Evolutionary conservation across 2,888 invertebrate species (phyloP).

Genomic region (Xylota sylvarum): DNA sequence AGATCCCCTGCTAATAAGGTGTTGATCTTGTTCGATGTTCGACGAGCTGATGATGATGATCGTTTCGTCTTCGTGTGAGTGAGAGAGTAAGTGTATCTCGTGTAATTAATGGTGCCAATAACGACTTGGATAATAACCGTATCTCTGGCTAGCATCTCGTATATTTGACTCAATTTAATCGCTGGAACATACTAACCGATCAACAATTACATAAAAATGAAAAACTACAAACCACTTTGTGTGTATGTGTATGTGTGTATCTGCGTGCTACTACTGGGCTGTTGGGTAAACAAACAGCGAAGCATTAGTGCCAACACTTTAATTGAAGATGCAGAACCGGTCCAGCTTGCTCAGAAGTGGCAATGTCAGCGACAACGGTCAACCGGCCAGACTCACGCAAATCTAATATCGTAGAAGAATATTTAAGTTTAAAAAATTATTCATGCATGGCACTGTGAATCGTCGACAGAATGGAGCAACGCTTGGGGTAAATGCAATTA

Average conservation of each 20-base stretch:
- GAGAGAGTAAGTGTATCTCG: conserved; percentile 32
- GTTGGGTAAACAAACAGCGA: conserved; percentile 60
- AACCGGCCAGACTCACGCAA: conserved; percentile 57
- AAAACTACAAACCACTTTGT: conserved; percentile 38
- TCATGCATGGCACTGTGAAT: conserved; percentile 54
- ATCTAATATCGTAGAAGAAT: conserved; percentile 63
- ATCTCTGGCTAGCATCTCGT: conserved; percentile 50
- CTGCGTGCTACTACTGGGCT: conserved; percentile 40
- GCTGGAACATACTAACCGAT: conserved; percentile 53
- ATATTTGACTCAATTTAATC: conserved; percentile 73
- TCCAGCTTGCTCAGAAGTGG: conserved; percentile 31
- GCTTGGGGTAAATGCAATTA: conserved; percentile 71
- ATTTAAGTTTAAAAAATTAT: conserved; percentile 66
- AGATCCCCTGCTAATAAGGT: conserved; percentile 76
- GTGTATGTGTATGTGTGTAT: too few relatives aligned
- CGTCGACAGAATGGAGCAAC: background rate
- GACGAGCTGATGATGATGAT: conserved; percentile 50
- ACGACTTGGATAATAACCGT: conserved; percentile 73
- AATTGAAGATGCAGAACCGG: conserved; percentile 74
- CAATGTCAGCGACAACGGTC: background rate
- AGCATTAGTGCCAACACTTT: conserved; percentile 74
- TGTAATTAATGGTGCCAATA: conserved; percentile 76
- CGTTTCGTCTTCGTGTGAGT: conserved; percentile 42
- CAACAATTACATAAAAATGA: conserved; percentile 58
- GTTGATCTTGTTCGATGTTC: conserved; percentile 75